Evolutionary conservation across 1,140 invertebrate species (phyloP).

Genomic region (Phymastichus coffea): DNA sequence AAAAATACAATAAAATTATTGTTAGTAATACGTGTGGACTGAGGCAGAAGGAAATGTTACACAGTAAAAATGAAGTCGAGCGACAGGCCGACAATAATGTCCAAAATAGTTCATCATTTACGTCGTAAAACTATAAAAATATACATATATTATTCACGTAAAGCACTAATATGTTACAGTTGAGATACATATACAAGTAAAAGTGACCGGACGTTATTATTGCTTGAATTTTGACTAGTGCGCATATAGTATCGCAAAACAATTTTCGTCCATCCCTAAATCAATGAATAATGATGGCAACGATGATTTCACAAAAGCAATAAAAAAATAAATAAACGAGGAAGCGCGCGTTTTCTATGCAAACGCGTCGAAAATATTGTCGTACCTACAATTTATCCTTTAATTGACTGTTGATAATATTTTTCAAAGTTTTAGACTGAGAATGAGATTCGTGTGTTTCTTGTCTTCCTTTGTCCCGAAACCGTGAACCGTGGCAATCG

Average conservation of each 20-base stretch:
- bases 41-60: constrained; percentile 28
- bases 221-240: constrained; percentile 54
- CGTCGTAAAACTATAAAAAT: neutral
- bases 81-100: constrained; percentile 14
- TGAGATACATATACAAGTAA: constrained; percentile 23
- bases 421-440: constrained; percentile 2
- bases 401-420: constrained; percentile 46
- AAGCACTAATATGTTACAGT: constrained; percentile 27
- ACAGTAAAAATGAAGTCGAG: constrained; percentile 7
- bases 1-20: constrained; percentile 25
- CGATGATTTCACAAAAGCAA: neutral
- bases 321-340: constrained; percentile 11
- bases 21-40: constrained; percentile 37
- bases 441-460: constrained; percentile 17
- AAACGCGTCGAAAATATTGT: constrained; percentile 38
- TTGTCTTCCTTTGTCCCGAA: constrained; percentile 26
- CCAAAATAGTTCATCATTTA: neutral
- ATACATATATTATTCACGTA: constrained; percentile 25
- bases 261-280: too few species aligned
- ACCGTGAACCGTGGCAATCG: too few species aligned
- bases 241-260: constrained; percentile 32
- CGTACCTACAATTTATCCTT: constrained; percentile 37
- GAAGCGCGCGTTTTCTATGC: neutral
- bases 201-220: constrained; percentile 23
- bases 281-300: neutral